phyloP scores from a whole-genome alignment of 2,113 vertebrate species.

The Protobothrops flavoviridis region DNA sequence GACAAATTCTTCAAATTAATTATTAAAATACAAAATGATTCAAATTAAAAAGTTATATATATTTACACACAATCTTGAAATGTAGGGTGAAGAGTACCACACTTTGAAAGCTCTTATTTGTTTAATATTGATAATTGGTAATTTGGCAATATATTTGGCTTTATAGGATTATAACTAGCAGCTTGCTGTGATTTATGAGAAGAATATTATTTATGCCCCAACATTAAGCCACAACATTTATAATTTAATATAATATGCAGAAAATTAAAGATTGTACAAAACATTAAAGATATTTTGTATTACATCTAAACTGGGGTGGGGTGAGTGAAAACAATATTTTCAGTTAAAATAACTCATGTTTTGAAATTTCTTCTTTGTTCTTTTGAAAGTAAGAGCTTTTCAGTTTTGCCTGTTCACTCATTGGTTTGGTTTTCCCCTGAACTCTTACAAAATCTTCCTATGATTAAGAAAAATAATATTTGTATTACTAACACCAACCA shows the following conservation, averaged over 20 bases:
- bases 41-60: slow-evolving; percentile 48
- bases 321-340: background rate
- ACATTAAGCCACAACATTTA: slow-evolving; percentile 21
- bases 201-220: slow-evolving; percentile 25
- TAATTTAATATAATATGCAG: slow-evolving; percentile 10
- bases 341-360: background rate
- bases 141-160: slow-evolving; percentile 34
- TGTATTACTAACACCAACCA: background rate
- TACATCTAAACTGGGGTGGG: background rate
- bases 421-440: background rate
- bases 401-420: background rate
- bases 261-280: background rate
- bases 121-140: slow-evolving; percentile 61
- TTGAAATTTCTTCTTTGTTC: background rate
- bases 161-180: slow-evolving; percentile 38
- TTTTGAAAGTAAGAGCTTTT: background rate
- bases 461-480: background rate
- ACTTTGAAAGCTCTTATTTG: slow-evolving; percentile 49
- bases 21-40: slow-evolving; percentile 50
- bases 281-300: slow-evolving; percentile 14
- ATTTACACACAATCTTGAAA: slow-evolving; percentile 50
- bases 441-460: background rate
- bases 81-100: slow-evolving; percentile 20
- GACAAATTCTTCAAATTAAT: slow-evolving; percentile 54
- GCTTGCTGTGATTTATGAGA: slow-evolving; percentile 11